These are phyloP conservation scores for Chauna torquata DNA, from an alignment of 2,113 vertebrate species.

Conservation along the genomic window DNA sequence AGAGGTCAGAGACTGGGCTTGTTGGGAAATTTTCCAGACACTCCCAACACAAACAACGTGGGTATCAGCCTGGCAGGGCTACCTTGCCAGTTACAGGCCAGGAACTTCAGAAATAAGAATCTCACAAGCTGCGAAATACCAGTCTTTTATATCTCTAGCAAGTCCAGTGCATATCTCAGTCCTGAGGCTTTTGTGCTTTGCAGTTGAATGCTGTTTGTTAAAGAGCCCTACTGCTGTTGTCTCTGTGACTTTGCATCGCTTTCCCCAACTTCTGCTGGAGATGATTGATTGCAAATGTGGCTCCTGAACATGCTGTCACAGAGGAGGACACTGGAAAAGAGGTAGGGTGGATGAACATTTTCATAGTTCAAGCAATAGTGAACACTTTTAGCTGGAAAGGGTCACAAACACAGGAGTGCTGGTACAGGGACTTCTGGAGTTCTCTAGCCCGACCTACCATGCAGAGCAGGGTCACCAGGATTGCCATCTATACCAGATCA, in stretches of 20 bases:
- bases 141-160: not conserved
- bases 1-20: not conserved
- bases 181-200: not conserved
- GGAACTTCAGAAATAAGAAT: not conserved
- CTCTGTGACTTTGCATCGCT: not conserved
- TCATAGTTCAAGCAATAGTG: not conserved
- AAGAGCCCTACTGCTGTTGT: not conserved
- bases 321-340: not conserved
- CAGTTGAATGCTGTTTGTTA: not conserved
- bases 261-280: not conserved
- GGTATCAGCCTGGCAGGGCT: not conserved
- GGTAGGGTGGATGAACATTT: fast-evolving
- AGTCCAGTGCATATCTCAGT: not conserved
- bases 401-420: not conserved
- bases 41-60: not conserved
- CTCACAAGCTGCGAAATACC: not conserved
- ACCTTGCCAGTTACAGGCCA: not conserved
- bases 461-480: not conserved
- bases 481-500: not conserved
- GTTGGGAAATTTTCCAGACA: slow-evolving; percentile 30
- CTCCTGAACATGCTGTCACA: not conserved
- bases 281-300: not conserved
- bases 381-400: not conserved
- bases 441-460: not conserved
- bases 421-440: not conserved